Conservation (phyloP, 2,113 vertebrate genomes). For the Mustelus asterias region DNA sequence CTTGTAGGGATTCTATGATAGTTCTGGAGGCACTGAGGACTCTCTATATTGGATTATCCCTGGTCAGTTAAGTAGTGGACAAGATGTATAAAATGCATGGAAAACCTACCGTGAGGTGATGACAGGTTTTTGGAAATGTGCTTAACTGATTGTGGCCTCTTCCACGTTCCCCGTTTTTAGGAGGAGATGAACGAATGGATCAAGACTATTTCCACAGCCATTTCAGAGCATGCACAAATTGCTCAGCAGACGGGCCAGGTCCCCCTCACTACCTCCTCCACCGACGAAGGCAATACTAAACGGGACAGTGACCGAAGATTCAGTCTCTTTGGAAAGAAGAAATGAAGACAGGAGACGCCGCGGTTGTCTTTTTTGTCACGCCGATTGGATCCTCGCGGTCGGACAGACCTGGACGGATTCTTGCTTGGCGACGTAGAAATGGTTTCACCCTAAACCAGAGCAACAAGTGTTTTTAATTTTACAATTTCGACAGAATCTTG, state of each 20-base stretch:
- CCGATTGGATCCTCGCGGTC: neutral
- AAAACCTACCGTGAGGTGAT: neutral
- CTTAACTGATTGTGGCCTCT: neutral
- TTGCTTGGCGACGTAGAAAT: neutral
- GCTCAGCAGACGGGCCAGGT: slow-evolving; percentile 76
- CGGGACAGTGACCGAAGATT: slow-evolving; percentile 60
- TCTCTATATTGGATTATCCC: too few relatives aligned
- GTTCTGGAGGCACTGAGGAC: neutral
- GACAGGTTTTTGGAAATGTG: too few relatives aligned
- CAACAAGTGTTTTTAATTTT: slow-evolving; percentile 1
- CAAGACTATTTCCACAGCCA: slow-evolving; percentile 60
- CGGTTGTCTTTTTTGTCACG: neutral
- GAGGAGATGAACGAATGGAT: slow-evolving; percentile 84
- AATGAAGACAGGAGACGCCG: slow-evolving; percentile 44
- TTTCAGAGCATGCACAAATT: slow-evolving; percentile 75
- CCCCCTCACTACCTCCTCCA: slow-evolving; percentile 86
- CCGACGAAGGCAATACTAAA: slow-evolving; percentile 76
- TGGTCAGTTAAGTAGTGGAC: neutral
- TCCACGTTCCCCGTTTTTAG: slow-evolving; percentile 47
- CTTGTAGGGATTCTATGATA: neutral
- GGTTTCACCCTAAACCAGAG: neutral
- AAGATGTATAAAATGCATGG: neutral
- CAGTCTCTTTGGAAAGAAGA: slow-evolving; percentile 41
- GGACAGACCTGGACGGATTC: neutral
- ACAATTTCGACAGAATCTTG: neutral